Conservation (phyloP, 1,140 invertebrate species). For the Drosophila bocqueti region DNA sequence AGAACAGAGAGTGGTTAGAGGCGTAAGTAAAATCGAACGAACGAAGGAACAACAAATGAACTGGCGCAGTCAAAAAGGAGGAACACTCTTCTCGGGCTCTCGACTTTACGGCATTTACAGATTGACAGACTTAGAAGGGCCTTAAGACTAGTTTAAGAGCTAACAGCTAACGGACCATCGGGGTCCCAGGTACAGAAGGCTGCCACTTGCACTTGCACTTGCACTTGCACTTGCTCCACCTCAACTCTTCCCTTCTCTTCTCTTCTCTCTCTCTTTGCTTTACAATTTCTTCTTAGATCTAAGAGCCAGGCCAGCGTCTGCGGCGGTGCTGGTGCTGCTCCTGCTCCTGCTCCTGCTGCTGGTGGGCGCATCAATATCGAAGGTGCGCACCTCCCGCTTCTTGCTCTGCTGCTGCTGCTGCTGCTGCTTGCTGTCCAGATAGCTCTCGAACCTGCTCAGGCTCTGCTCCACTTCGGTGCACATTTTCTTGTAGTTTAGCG, state of each 20-base stretch:
- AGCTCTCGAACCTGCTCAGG: slow-evolving; percentile 74
- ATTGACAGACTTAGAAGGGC: slow-evolving; percentile 32
- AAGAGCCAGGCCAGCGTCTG: slow-evolving; percentile 51
- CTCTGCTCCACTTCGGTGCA: slow-evolving; percentile 81
- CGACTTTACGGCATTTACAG: slow-evolving; percentile 4
- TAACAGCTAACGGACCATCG: slow-evolving; percentile 16
- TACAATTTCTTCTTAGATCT: slow-evolving; percentile 71
- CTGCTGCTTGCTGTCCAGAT: slow-evolving; percentile 67
- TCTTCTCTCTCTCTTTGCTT: not conserved
- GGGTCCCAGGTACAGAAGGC: slow-evolving; percentile 15
- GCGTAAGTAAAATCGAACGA: slow-evolving; percentile 22
- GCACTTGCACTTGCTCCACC: not conserved
- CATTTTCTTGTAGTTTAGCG: slow-evolving; percentile 84
- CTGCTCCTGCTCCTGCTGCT: slow-evolving; percentile 7
- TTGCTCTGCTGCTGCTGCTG: slow-evolving; percentile 18
- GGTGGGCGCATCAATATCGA: slow-evolving; percentile 76
- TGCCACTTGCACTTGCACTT: not conserved
- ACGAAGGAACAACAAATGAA: slow-evolving; percentile 34
- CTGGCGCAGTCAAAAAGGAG: slow-evolving; percentile 71
- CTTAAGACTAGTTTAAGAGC: slow-evolving; percentile 6
- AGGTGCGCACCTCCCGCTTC: slow-evolving; percentile 73
- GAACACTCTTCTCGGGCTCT: slow-evolving; percentile 8
- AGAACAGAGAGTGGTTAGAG: slow-evolving; percentile 32
- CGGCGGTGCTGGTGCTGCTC: not conserved
- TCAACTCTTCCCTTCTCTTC: not conserved